A percentile compares a stretch with the other conserved stretches of the same genome.
Conservation (phyloP, 2,888 invertebrate genomes). For the Drosophila bunnanda region DNA sequence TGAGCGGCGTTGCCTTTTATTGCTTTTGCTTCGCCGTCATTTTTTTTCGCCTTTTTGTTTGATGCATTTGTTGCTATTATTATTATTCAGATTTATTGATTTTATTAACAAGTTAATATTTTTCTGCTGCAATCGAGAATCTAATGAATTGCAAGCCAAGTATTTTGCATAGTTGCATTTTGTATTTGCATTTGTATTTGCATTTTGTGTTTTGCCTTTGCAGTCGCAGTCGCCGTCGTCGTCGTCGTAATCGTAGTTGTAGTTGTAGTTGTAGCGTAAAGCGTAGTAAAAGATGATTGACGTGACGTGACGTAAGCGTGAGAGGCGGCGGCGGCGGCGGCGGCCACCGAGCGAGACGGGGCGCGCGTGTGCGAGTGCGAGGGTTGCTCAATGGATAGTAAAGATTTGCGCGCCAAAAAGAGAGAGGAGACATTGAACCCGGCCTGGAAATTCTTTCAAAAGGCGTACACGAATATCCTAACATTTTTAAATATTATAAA, state of each 20-base stretch:
- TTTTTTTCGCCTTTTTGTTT: background rate
- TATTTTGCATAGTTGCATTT: conserved; percentile 6
- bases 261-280: conserved; percentile 39
- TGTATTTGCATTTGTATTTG: conserved; percentile 9
- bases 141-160: background rate
- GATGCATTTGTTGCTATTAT: background rate
- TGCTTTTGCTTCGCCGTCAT: conserved; percentile 7
- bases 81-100: background rate
- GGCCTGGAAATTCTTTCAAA: background rate
- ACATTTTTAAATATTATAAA: background rate
- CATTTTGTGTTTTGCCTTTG: background rate
- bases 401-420: conserved; percentile 51
- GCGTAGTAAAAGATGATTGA: conserved; percentile 42
- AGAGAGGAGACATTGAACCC: conserved; percentile 32
- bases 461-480: background rate
- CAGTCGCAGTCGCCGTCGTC: conserved; percentile 8
- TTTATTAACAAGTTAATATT: background rate
- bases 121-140: background rate
- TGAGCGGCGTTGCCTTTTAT: conserved; percentile 16
- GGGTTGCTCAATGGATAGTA: conserved; percentile 49
- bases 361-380: conserved; percentile 25
- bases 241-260: conserved; percentile 4
- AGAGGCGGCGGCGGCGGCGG: conserved; percentile 6
- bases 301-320: conserved; percentile 39
- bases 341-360: conserved; percentile 13